These are phyloP conservation scores for Aspiorhynchus laticeps DNA, from an alignment of 2,113 vertebrate genomes.

Conservation along the genomic window DNA sequence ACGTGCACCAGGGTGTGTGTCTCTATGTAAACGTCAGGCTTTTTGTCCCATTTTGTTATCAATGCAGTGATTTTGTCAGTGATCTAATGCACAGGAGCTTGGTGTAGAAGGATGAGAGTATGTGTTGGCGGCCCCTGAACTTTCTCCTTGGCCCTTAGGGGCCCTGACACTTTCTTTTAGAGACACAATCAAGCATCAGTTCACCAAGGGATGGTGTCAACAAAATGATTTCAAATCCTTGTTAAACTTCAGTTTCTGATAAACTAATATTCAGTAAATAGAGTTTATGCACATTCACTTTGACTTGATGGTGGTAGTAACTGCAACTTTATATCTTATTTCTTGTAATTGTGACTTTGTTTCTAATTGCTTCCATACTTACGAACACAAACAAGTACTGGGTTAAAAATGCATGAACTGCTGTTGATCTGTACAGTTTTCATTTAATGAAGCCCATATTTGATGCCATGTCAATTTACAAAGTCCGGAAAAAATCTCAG, in stretches of 20 bases:
- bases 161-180: not conserved
- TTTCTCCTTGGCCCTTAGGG: too few relatives aligned
- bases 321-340: not conserved
- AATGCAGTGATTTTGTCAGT: conserved; percentile 43
- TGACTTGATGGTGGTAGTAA: not conserved
- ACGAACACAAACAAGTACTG: not conserved
- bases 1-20: conserved; percentile 46
- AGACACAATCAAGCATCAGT: not conserved
- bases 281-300: not conserved
- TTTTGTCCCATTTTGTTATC: conserved; percentile 30
- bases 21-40: conserved; percentile 27
- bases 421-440: too few relatives aligned
- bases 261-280: not conserved
- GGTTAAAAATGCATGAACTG: not conserved
- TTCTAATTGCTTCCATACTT: too few relatives aligned
- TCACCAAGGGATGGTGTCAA: not conserved
- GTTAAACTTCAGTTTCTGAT: not conserved
- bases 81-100: conserved; percentile 19
- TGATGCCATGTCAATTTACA: too few relatives aligned
- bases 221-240: not conserved
- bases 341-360: too few relatives aligned
- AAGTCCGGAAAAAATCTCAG: too few relatives aligned
- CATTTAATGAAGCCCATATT: too few relatives aligned
- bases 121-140: not conserved
- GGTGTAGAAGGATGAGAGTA: not conserved